Evolutionary conservation across 2,113 vertebrate genomes (phyloP).

Genomic region (Carassius auratus): DNA sequence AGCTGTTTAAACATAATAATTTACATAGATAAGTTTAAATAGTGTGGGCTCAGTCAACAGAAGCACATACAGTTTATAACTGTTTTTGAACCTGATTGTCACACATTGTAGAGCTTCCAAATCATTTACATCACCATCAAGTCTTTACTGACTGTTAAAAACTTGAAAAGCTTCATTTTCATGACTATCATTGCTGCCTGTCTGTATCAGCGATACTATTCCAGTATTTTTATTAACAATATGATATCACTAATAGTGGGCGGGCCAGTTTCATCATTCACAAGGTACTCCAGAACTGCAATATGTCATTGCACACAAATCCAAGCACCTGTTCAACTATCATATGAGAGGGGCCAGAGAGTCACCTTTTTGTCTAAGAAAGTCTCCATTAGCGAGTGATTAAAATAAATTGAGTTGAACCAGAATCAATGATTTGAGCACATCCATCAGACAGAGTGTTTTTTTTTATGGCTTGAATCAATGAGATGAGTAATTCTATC

Average conservation of each 20-base stretch:
- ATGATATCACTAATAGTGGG: background rate
- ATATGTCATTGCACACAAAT: conserved; percentile 21
- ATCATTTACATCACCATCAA: background rate
- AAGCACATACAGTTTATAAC: background rate
- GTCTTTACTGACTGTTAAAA: background rate
- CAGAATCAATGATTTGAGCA: conserved; percentile 73
- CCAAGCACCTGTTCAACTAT: conserved; percentile 25
- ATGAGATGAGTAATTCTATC: conserved; percentile 80
- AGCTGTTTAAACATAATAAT: background rate
- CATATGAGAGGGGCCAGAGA: conserved; percentile 12
- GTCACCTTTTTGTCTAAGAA: conserved; percentile 51
- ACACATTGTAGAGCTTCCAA: background rate
- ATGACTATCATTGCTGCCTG: too few relatives aligned
- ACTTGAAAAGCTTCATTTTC: background rate
- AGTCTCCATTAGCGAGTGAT: conserved; percentile 72
- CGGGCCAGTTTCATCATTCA: background rate
- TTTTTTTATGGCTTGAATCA: conserved; percentile 71
- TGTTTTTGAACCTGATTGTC: background rate
- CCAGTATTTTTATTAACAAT: background rate
- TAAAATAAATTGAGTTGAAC: conserved; percentile 76
- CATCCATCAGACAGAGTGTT: conserved; percentile 54
- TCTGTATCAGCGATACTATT: too few relatives aligned
- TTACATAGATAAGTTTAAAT: background rate
- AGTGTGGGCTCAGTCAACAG: background rate
- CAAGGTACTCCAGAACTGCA: background rate